Percentiles rank a stretch among this genome's conserved stretches.
phyloP scores from a whole-genome alignment of 2,797 vertebrate species.

The Menidia menidia region DNA sequence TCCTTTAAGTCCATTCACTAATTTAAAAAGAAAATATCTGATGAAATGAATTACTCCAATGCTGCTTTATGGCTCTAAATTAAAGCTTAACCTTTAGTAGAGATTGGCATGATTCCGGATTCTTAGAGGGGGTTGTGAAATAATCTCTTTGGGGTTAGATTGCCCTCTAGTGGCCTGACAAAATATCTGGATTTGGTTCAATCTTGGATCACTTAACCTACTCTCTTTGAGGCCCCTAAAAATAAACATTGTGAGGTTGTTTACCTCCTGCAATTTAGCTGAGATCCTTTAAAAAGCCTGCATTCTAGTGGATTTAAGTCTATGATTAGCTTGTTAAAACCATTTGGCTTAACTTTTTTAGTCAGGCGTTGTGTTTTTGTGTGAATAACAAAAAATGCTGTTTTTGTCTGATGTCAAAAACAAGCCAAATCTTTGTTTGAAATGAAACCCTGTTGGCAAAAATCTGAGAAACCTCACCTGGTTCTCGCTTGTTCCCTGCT shows the following conservation, averaged over 20 bases:
- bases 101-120: too few relatives aligned
- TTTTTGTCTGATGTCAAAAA: slow-evolving; percentile 47
- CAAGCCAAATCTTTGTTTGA: slow-evolving; percentile 62
- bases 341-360: not conserved
- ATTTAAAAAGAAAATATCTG: too few relatives aligned
- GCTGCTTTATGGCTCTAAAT: too few relatives aligned
- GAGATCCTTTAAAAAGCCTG: not conserved
- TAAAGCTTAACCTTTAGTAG: too few relatives aligned
- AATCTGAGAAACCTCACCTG: not conserved
- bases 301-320: not conserved
- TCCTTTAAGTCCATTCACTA: too few relatives aligned
- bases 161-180: slow-evolving; percentile 59
- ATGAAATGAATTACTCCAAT: too few relatives aligned
- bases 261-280: not conserved
- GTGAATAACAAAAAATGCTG: slow-evolving; percentile 59
- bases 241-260: not conserved
- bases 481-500: not conserved
- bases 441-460: not conserved
- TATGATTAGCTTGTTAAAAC: not conserved
- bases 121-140: too few relatives aligned
- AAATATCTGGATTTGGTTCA: not conserved
- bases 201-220: not conserved
- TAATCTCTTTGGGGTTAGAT: slow-evolving; percentile 11
- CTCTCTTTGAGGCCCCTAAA: not conserved
- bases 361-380: slow-evolving; percentile 25